These are phyloP conservation scores for Forbesichthys agassizii DNA, from an alignment of 2,113 vertebrate genomes.

Conservation along the genomic window DNA sequence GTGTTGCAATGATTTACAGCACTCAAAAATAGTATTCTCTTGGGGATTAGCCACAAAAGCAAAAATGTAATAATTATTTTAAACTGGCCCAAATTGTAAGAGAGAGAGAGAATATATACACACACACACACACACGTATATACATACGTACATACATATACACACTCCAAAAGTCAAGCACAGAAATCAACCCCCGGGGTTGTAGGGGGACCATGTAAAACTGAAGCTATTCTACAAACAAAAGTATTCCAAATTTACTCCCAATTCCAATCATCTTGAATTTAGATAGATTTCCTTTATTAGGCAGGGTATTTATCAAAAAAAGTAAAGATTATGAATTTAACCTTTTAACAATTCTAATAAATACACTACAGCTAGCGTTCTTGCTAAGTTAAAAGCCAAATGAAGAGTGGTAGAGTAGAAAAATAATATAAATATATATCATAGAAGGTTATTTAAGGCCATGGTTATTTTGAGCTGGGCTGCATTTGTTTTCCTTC, in stretches of 20 bases:
- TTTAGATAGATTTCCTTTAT: conserved; percentile 42
- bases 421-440: conserved; percentile 8
- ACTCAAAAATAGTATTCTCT: conserved; percentile 67
- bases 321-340: background rate
- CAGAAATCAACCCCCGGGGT: no score
- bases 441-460: conserved; percentile 23
- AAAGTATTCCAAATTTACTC: conserved; percentile 7
- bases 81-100: conserved; percentile 28
- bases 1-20: conserved; percentile 69
- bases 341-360: background rate
- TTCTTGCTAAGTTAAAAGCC: background rate
- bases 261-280: background rate
- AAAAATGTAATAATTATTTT: conserved; percentile 17
- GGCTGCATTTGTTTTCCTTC: conserved; percentile 58
- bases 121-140: no score
- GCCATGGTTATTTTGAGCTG: conserved; percentile 48
- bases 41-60: conserved; percentile 46
- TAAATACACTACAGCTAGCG: conserved; percentile 1
- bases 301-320: background rate
- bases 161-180: no score
- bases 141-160: no score
- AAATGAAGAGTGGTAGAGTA: conserved; percentile 1
- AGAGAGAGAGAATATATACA: no score
- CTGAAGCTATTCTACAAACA: background rate
- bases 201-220: background rate